phyloP scores from a whole-genome alignment of 2,888 invertebrate species.

The Drosophila infuscata region DNA sequence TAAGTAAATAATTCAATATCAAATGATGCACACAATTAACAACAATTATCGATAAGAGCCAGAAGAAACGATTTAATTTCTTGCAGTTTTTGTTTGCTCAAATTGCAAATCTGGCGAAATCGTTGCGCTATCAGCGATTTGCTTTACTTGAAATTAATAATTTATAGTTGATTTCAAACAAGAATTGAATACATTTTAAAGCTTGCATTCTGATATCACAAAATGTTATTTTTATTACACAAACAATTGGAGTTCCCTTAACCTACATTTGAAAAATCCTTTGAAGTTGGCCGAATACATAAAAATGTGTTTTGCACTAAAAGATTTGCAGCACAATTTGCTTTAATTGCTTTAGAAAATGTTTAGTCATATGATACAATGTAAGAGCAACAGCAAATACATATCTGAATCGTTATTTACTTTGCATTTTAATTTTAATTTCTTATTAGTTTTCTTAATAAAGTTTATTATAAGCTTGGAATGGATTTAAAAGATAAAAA shows the following conservation, averaged over 20 bases:
- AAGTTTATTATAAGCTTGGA: slow-evolving; percentile 1
- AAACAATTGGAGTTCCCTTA: background rate
- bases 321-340: background rate
- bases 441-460: background rate
- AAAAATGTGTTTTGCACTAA: background rate
- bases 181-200: background rate
- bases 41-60: background rate
- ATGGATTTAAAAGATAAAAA: slow-evolving; percentile 5
- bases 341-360: background rate
- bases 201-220: background rate
- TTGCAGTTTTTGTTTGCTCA: background rate
- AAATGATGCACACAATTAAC: background rate
- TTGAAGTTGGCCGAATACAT: background rate
- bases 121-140: background rate
- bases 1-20: background rate
- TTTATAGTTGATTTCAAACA: background rate
- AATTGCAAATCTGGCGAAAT: background rate
- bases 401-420: background rate
- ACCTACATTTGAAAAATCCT: background rate
- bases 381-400: background rate
- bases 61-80: background rate
- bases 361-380: background rate
- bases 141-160: background rate
- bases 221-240: background rate
- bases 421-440: background rate